Base-by-base conservation (phyloP, 2,888 invertebrate genomes). In the Eupithecia vulgata region DNA sequence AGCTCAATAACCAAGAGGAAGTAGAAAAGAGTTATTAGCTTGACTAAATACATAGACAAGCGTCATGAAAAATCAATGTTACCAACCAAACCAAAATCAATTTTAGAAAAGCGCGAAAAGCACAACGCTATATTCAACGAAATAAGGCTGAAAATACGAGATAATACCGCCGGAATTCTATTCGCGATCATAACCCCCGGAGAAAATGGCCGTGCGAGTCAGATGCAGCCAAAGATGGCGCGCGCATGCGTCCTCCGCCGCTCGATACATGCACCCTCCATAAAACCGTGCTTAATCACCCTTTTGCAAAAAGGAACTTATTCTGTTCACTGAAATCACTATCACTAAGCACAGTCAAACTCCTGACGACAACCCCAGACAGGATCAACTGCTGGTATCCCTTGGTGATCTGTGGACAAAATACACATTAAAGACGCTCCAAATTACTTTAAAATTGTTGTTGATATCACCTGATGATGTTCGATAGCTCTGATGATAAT, bases 221-320 rank as follows among this genome's bases (percentile, higher is more conserved):
- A 81, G 89, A 90, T 92, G 93, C 91, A 91, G 88, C 87, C 86
- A 87, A 87, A 88, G 88, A 89, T 88, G 90, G 86, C 86, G 85
- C 85, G 86, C 94, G 94, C 94, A 92, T 93, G 94, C 94, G 94
- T 85, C 81, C 70, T 85, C 75, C 78, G 76, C 86, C 93, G 94
- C 92, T 94, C 94, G 87, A 94, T 94, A 93, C 88, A 87, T 91
- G 89, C 92, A 92, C 91, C 92, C 91, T 87, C 84, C 82, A 85
- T 84, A 84, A 84, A 83, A 81, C 84, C 79, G 81, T 84, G 83
- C 84, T 85, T 86, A 87, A 85, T 84, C 82, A 84, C 84, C 85
- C 85, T 67, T 68, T 72, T 61, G 17, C 42, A 64, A 52, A 70
- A 71, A 75, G n/a, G 1, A 40, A 67, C 37, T 72, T 67, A 45